phyloP scores from a whole-genome alignment of 2,113 vertebrate species.

The Heteronetta atricapilla region DNA sequence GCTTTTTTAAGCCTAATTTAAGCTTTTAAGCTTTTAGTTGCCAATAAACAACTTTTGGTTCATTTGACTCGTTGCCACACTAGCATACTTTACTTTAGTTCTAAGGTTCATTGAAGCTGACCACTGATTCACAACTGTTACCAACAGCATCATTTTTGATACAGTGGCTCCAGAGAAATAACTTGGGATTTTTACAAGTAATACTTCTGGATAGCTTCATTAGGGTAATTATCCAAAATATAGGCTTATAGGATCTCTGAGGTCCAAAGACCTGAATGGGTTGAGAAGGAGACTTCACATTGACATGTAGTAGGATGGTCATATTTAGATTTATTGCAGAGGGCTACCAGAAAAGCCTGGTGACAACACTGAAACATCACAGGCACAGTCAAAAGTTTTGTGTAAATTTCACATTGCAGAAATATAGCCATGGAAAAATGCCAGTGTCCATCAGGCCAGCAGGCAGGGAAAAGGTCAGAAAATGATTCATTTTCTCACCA shows the following conservation, averaged over 20 bases:
- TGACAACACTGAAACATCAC: background rate
- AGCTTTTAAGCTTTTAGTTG: conserved; percentile 57
- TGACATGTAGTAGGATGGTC: background rate
- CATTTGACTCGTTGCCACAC: conserved; percentile 8
- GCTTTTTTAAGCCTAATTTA: conserved; percentile 28
- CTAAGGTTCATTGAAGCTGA: background rate
- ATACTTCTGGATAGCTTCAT: background rate
- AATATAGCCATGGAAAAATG: background rate
- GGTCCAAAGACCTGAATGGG: background rate
- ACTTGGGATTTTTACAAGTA: background rate
- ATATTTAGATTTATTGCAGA: background rate
- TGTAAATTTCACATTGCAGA: background rate
- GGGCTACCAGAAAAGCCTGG: background rate
- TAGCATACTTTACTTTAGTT: background rate
- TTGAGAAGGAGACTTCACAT: background rate
- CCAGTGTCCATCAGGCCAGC: background rate
- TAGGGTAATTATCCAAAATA: background rate
- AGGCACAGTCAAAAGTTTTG: background rate
- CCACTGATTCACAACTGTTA: background rate
- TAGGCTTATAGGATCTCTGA: background rate
- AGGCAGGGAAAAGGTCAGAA: conserved; percentile 25
- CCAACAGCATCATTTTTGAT: background rate
- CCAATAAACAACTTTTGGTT: conserved; percentile 10
- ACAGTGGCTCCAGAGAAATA: background rate
- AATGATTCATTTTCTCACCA: conserved; percentile 1